Percentiles rank a stretch among this genome's conserved stretches.
Evolutionary conservation across 2,888 invertebrate genomes (phyloP).

Genomic region (Dolichopus griseipennis): DNA sequence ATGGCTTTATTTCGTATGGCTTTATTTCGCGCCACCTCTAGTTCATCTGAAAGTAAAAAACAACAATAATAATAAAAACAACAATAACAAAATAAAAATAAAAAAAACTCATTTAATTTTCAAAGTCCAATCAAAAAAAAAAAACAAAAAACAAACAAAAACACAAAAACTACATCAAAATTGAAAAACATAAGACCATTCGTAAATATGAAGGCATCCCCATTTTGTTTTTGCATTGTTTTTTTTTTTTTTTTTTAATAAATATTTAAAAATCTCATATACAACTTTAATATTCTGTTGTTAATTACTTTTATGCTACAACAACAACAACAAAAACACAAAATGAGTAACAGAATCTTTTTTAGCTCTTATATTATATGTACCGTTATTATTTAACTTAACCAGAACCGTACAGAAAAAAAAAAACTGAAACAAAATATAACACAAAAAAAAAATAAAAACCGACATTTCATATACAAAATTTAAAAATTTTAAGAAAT

Average conservation of each 20-base stretch:
- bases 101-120: constrained; percentile 3
- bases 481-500: too few species aligned
- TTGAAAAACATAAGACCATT: background rate
- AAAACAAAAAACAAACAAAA: background rate
- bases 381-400: background rate
- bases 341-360: background rate
- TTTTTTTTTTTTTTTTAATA: background rate
- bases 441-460: too few species aligned
- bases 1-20: too few species aligned
- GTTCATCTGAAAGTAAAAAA: too few species aligned
- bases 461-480: too few species aligned
- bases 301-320: constrained; percentile 6
- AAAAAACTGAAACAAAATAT: too few species aligned
- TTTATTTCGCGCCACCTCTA: too few species aligned
- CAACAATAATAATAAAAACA: too few species aligned
- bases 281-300: background rate
- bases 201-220: too few species aligned
- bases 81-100: too few species aligned
- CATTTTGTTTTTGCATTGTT: background rate
- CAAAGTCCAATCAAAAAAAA: background rate
- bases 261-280: background rate
- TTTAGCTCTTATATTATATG: background rate
- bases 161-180: background rate
- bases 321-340: background rate
- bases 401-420: too few species aligned